phyloP scores from a whole-genome alignment of 2,888 invertebrate genomes.

The Crioceris asparagi region DNA sequence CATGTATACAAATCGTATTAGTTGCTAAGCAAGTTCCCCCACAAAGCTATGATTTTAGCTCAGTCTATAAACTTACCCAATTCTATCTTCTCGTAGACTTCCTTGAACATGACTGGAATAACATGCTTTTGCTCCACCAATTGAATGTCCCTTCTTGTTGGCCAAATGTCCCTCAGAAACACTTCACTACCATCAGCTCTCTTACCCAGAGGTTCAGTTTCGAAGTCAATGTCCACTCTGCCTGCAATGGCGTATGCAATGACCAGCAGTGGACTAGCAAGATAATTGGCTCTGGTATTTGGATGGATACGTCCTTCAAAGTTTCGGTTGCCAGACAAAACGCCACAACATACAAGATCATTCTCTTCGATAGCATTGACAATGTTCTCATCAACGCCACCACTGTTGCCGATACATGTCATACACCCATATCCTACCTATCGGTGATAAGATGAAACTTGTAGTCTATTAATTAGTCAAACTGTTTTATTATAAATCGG shows the following conservation, averaged over 20 bases:
- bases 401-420: constrained; percentile 99
- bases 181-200: constrained; percentile 61
- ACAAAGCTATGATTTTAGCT: too few relatives aligned
- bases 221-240: constrained; percentile 89
- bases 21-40: too few relatives aligned
- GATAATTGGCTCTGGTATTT: constrained; percentile 90
- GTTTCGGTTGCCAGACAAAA: constrained; percentile 94
- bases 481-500: too few relatives aligned
- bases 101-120: constrained; percentile 93
- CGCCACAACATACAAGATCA: constrained; percentile 89
- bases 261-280: constrained; percentile 93
- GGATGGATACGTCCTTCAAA: constrained; percentile 98
- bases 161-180: constrained; percentile 94
- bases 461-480: too few relatives aligned
- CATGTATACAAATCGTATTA: too few relatives aligned
- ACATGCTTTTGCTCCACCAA: constrained; percentile 78
- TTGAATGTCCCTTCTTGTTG: constrained; percentile 81
- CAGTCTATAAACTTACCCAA: constrained; percentile 41
- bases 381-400: constrained; percentile 86
- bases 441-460: too few relatives aligned
- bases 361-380: constrained; percentile 87
- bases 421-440: constrained; percentile 98
- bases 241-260: constrained; percentile 97
- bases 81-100: constrained; percentile 78
- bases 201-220: constrained; percentile 64